Base-by-base conservation (phyloP, 1,140 invertebrate species). In the Phymastichus coffea region DNA sequence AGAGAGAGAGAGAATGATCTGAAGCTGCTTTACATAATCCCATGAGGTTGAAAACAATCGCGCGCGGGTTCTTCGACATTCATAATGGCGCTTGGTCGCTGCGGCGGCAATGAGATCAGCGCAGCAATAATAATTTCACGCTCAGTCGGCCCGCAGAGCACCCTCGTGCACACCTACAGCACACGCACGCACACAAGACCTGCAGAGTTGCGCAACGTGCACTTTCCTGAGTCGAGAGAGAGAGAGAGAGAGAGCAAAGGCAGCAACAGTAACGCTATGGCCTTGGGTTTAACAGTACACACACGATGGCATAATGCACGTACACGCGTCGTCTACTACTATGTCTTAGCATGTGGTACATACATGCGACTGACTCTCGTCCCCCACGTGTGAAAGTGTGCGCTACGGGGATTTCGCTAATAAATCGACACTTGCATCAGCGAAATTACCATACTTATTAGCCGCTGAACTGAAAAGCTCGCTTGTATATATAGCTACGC, bases 71-170 rank as follows among this genome's bases (percentile, higher is more conserved):
- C 38, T 4, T 1, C 12, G 19, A 44, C 6, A 6, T 19, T 6
- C 20, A 44, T 9, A 23, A 19, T 19, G 14, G n/a, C 41, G 14
- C 20, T 22, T 44, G 23, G 25, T 14, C 19, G 22, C 20, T 9
- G 17, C 65, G 61, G 63, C 63, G 65, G 67, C 76, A 76, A 77
- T 78, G 77, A 77, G 74, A 78, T 78, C 76, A 77, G 74, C 75
- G 41, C 41, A 47, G 71, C 76, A 64, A 69, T 69, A 77, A 77
- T 77, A 77, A 75, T 77, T 76, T 76, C 69, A 72, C 76, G 67
- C 73, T 66, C n/a, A 70, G 69, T 57, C 64, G 66, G 26, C 12
- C 53, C 57, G 65, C 64, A 66, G 59, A 71, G 68, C 75, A 74
- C 75, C 75, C 77, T 73, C 69, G 67, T n/a, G n/a, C n/a, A n/a